Percentiles rank a stretch among this genome's conserved stretches.
These are phyloP conservation scores for Gastrophryne carolinensis DNA, from an alignment of 2,797 vertebrate species.

Conservation along the genomic window DNA sequence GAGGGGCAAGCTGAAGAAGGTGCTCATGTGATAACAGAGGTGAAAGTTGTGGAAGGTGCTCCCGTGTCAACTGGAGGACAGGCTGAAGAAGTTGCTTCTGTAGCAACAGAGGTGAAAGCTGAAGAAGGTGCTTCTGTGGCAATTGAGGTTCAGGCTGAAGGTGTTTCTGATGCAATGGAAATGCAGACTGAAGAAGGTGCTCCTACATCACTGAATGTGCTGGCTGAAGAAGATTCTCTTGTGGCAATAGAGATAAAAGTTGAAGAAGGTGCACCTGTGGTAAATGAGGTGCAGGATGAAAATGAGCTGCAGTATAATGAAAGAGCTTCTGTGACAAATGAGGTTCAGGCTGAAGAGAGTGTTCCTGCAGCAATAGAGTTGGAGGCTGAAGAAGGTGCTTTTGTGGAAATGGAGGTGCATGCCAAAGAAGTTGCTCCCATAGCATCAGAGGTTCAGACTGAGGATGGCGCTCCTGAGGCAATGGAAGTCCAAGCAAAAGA, in stretches of 20 bases:
- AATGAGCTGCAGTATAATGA: constrained; percentile 40
- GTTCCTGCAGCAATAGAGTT: not conserved
- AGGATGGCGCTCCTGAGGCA: constrained; percentile 52
- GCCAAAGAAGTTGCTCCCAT: not conserved
- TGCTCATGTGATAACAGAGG: constrained; percentile 9
- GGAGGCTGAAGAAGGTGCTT: not conserved
- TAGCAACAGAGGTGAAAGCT: constrained; percentile 16
- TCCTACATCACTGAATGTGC: constrained; percentile 27
- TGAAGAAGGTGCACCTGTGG: not conserved
- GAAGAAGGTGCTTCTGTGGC: constrained; percentile 22
- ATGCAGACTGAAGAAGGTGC: not conserved
- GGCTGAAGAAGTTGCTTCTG: constrained; percentile 19
- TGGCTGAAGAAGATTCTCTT: constrained; percentile 56
- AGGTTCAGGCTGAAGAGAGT: not conserved
- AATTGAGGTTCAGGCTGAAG: not conserved
- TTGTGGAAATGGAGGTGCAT: not conserved
- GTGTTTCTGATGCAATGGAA: not conserved
- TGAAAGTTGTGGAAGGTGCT: constrained; percentile 18
- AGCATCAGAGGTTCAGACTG: constrained; percentile 51
- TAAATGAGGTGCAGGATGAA: constrained; percentile 14
- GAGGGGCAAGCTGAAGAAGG: not conserved
- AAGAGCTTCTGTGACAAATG: constrained; percentile 24
- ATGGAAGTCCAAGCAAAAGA: not conserved
- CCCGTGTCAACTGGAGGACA: constrained; percentile 5
- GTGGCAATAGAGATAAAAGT: not conserved